phyloP scores from a whole-genome alignment of 2,797 vertebrate species.

The Coracias cyanogaster region DNA sequence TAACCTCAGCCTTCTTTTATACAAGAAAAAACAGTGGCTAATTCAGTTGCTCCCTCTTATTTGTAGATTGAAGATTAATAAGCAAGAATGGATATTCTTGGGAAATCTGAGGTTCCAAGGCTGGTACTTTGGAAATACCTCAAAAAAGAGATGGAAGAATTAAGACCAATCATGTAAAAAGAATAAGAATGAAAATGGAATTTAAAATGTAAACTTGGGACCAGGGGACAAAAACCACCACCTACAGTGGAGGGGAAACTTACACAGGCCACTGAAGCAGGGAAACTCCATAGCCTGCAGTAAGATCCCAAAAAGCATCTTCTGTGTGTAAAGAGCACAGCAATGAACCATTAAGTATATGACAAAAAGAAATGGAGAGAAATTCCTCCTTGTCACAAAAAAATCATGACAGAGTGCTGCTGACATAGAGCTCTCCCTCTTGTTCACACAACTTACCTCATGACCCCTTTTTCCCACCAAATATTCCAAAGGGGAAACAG shows the following conservation, averaged over 20 bases:
- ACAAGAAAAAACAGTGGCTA: not conserved
- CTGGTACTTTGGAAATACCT: not conserved
- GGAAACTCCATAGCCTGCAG: not conserved
- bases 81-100: not conserved
- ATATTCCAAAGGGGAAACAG: not conserved
- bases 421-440: not conserved
- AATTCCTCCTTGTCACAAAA: not conserved
- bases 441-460: not conserved
- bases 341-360: not conserved
- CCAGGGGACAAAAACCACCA: fast-evolving
- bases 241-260: not conserved
- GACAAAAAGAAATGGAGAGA: not conserved
- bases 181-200: not conserved
- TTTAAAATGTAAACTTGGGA: not conserved
- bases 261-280: not conserved
- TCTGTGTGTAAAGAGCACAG: not conserved
- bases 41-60: not conserved
- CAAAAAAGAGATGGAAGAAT: not conserved
- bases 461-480: not conserved
- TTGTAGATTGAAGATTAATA: not conserved
- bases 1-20: not conserved
- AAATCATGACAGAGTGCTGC: not conserved
- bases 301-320: not conserved
- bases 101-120: not conserved
- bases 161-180: not conserved